A percentile compares a stretch with the other conserved stretches of the same genome.
phyloP scores from a whole-genome alignment of 2,113 vertebrate genomes.

The Regulus satrapa region DNA sequence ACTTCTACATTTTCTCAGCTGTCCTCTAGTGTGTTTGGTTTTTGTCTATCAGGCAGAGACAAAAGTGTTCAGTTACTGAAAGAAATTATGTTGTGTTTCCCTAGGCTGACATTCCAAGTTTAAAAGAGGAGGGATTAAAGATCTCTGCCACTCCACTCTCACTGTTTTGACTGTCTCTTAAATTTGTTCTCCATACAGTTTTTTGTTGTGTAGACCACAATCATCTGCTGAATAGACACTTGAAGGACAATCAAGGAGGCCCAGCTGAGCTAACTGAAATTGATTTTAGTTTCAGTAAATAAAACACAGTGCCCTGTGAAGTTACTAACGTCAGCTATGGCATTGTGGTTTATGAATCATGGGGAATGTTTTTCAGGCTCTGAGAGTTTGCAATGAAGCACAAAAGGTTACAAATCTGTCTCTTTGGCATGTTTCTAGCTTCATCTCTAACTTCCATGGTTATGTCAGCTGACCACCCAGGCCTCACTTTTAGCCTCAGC shows the following conservation, averaged over 20 bases:
- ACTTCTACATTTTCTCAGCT: background rate
- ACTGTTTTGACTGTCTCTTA: background rate
- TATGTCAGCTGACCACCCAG: constrained; percentile 81
- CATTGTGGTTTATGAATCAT: background rate
- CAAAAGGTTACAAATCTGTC: background rate
- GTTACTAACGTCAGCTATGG: background rate
- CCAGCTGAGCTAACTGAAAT: background rate
- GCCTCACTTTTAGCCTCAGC: constrained; percentile 87
- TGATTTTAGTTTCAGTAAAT: background rate
- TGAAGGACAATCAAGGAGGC: background rate
- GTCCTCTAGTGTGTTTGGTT: background rate
- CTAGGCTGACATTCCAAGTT: background rate
- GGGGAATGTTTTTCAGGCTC: background rate
- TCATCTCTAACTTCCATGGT: constrained; percentile 79
- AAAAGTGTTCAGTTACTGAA: background rate
- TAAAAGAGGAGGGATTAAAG: background rate
- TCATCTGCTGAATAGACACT: background rate
- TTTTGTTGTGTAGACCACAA: background rate
- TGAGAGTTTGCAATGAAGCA: background rate
- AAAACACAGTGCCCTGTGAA: background rate
- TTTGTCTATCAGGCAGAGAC: background rate
- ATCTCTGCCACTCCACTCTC: background rate
- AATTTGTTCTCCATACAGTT: background rate
- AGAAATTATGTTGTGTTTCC: background rate
- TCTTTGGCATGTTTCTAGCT: constrained; percentile 58